phyloP scores from a whole-genome alignment of 2,888 invertebrate species.

The Fragum fragum region DNA sequence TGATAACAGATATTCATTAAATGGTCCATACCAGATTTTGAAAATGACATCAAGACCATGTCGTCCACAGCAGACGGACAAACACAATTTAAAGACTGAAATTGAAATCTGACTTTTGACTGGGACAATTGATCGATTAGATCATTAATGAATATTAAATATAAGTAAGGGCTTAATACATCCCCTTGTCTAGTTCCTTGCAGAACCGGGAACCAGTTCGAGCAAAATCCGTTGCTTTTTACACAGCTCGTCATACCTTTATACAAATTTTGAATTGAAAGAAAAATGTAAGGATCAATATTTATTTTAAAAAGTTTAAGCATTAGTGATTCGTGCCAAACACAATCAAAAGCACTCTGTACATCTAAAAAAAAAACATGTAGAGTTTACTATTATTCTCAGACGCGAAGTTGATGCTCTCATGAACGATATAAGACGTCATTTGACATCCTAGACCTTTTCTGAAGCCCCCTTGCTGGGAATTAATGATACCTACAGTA shows the following conservation, averaged over 20 bases:
- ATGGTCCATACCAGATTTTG: too few relatives aligned
- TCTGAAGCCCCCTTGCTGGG: neutral
- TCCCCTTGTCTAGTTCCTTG: slow-evolving; percentile 8
- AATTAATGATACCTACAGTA: too few relatives aligned
- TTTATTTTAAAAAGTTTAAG: neutral
- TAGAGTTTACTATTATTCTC: neutral
- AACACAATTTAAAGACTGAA: too few relatives aligned
- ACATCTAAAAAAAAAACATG: neutral
- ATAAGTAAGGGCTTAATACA: neutral
- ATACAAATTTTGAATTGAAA: neutral
- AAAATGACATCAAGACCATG: too few relatives aligned
- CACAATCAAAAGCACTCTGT: neutral
- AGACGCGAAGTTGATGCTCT: neutral
- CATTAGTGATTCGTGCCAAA: neutral
- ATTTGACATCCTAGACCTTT: neutral
- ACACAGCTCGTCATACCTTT: neutral
- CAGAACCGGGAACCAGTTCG: slow-evolving; percentile 4
- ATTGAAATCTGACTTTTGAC: too few relatives aligned
- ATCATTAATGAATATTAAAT: neutral
- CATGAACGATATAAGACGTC: neutral
- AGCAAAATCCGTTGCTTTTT: neutral
- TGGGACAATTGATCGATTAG: too few relatives aligned
- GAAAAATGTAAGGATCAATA: neutral
- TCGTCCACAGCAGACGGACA: too few relatives aligned
- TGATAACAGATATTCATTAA: too few relatives aligned